Base-by-base conservation (phyloP, 2,888 invertebrate species). In the Serripes groenlandicus region DNA sequence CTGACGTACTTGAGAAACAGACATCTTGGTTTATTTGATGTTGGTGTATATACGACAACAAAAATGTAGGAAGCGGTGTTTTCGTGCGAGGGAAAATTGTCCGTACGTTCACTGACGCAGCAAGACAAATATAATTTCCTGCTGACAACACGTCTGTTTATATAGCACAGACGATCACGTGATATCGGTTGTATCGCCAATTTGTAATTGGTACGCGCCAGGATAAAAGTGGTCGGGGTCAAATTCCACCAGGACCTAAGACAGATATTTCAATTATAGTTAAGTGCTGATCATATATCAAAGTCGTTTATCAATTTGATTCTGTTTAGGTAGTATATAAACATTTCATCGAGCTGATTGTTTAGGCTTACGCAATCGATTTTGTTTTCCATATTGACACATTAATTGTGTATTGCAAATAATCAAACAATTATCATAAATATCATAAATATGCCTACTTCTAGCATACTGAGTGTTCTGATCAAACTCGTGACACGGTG, bases 21-120 rank as follows among this genome's bases (percentile, higher is more conserved):
- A 88, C 94, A 94, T 94, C 52, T 75, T 54, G 9, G 52, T 15
- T 58, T 26, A 21, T 60, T 32, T 54, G 11, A 28, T 42, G n/a
- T n/a, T 54, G 42, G 26, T 42, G 11, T 42, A 42, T 42, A 58
- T 3, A 26, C 3, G n/a, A 23, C 28, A 26, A 56, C 56, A 56
- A 56, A 56, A n/a, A 23, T n/a, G 18, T 11, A 56, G 7, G 49
- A 5, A 49, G 2, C 49, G 15, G 49, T 34, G 32, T 72, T 11
- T 54, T 42, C 58, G 79, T 76, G 42, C 56, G 70, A 86, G n/a
- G n/a, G n/a, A n/a, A n/a, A n/a, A n/a, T 87, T 91, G 93, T 81
- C 92, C 90, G 94, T 93, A 93, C 94, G 93, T 93, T 89, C 94
- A 93, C 94, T 94, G 94, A 93, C 93, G 93, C 90, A 91, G 92